Base-by-base conservation (phyloP, 2,113 vertebrate species). In the Podarcis muralis region DNA sequence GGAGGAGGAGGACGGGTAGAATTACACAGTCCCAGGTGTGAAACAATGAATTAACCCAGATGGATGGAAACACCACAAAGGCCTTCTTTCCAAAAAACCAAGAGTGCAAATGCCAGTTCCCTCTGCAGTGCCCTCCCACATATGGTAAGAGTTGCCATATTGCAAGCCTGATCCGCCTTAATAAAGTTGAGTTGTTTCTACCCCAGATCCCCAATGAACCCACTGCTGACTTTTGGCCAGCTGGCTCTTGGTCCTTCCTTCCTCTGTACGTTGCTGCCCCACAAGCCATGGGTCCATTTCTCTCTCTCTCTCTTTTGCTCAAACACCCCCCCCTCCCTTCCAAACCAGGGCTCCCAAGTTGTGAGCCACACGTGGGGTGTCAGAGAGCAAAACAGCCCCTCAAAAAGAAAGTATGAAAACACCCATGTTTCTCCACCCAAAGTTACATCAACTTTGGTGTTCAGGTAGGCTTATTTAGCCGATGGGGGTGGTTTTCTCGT, bases 281-380 rank as follows among this genome's bases (percentile, higher is more conserved):
- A 43, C 27, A 13, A 18, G 16, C 16, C 43, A 48, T 43, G 77
- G 43, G 23, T 27, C 37, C 9, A 48, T 48, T 48, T 48, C 48
- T 48, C 48, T 53, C 48, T 53, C 48, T 48, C 48, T 48, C 48
- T 53, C 48, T 53, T 9, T 48, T 3, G 43, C 43, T 48, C 8
- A 48, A 53, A 53, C 27, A 22, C 23, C 13, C 79, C 59, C 59
- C 59, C 59, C 78, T 80, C 76, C 4, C 87, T 85, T 91, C 89
- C 93, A 37, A 71, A 86, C 53, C 30, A 27, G 69, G 69, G 37
- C 75, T 7, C 65, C 0, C 32, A 87, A 27, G 8, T 53, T 1
- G 86, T 86, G 83, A 90, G 77, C 25, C 89, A 43, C 88, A 88
- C 84, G n/a, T 5, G 0, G 75, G 90, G 87, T 80, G 89, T 92